phyloP scores from a whole-genome alignment of 2,113 vertebrate species.

The Crotalus horridus region DNA sequence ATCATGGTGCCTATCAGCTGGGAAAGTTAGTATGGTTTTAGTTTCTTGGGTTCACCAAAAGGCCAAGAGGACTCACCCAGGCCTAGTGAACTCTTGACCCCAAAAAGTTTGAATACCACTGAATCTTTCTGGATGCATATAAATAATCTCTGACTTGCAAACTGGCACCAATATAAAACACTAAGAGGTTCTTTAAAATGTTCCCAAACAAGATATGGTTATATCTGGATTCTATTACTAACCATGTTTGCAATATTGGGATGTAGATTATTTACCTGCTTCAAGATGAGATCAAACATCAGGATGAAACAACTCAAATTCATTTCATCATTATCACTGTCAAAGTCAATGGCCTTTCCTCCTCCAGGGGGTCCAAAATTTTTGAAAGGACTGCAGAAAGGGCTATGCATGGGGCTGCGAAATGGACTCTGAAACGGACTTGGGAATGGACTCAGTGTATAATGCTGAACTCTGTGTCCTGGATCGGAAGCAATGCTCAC shows the following conservation, averaged over 20 bases:
- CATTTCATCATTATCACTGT: constrained; percentile 97
- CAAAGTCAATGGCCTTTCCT: constrained; percentile 89
- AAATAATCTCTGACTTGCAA: background rate
- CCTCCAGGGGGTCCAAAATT: constrained; percentile 84
- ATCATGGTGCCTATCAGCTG: background rate
- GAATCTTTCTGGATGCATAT: background rate
- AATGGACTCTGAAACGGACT: constrained; percentile 97
- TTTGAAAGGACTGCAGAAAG: constrained; percentile 86
- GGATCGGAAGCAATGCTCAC: constrained; percentile 96
- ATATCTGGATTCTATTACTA: background rate
- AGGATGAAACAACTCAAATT: constrained; percentile 99
- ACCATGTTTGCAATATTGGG: fast-evolving
- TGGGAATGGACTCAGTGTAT: constrained; percentile 90
- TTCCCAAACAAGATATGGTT: background rate
- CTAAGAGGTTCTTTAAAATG: background rate
- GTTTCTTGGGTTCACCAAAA: background rate
- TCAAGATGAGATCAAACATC: constrained; percentile 98
- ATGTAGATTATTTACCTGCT: constrained; percentile 81
- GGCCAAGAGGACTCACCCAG: background rate
- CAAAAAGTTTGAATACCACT: background rate
- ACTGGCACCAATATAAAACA: background rate
- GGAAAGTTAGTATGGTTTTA: background rate
- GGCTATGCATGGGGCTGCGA: constrained; percentile 87
- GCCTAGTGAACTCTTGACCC: background rate
- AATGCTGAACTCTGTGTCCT: constrained; percentile 87